Evolutionary conservation across 2,113 vertebrate genomes (phyloP), one percentile per base, ranked within the genome.

Genomic region (Anolis sagrei): DNA sequence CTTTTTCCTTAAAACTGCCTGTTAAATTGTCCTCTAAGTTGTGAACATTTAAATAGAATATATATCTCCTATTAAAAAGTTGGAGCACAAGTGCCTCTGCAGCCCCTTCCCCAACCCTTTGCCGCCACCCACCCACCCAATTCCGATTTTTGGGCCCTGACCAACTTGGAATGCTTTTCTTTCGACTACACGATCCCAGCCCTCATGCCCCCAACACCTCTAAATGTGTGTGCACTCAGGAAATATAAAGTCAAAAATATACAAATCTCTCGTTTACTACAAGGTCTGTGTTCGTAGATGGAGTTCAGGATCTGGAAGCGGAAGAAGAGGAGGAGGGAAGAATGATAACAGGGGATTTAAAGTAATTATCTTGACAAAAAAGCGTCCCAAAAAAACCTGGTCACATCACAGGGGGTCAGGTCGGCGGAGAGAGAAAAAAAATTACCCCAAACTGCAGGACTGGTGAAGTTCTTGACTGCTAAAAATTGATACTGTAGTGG

Each of bases 201-300:
- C 94, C 86, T 91, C 94, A 95, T 95, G 39, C 13, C 95, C 94
- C 87, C 92, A 94, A 87, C 39, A 91, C 95, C 96, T 96, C n/a
- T 49, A 27, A 95, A 95, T 93, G 95, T 93, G 94, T 95, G 94
- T 91, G 92, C 95, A 91, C 93, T 96, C 96, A 96, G 94, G 94
- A 96, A 97, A 96, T 97, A 97, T 95, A 97, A 96, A 97, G 96
- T 96, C 95, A 96, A 97, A 96, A 97, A 97, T 96, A 96, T 94
- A 94, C 96, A 96, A 97, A 96, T 96, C 94, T 96, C 92, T 96
- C 95, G 93, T 96, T 96, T 51, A 80, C 94, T 96, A 95, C 94
- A 96, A 96, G 95, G 95, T 95, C 95, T 96, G 95, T n/a, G 5
- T 92, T 95, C 95, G 92, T 94, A 96, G 96, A 95, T 95, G 89